Conservation (phyloP, 35 echinoderm and acorn worm genomes). For the Lytechinus variegatus region DNA sequence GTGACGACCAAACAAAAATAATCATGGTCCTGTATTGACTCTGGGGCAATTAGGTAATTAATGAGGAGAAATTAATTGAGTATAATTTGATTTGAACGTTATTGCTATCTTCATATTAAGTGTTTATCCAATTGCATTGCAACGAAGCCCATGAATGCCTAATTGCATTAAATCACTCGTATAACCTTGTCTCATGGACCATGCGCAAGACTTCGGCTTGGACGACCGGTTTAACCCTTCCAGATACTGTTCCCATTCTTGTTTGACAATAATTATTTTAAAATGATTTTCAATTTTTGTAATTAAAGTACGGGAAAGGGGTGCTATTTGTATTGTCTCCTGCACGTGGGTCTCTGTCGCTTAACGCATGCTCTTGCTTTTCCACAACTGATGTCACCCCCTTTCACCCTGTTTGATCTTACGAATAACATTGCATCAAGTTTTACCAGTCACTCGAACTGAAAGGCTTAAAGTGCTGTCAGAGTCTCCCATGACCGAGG, state of each 20-base stretch:
- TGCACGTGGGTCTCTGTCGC: conserved; percentile 18
- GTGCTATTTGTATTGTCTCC: background rate
- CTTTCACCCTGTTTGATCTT: background rate
- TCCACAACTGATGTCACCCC: background rate
- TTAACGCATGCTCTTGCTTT: background rate
- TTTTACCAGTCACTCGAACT: background rate
- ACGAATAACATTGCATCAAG: background rate
- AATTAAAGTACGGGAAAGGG: background rate
- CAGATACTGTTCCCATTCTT: conserved; percentile 52
- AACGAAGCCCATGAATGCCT: conserved; percentile 31
- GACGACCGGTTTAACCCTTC: background rate
- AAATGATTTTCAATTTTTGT: conserved; percentile 37
- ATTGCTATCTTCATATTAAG: background rate
- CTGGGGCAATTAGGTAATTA: conserved; percentile 48
- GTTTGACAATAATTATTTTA: conserved; percentile 52
- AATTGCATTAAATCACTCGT: conserved; percentile 34
- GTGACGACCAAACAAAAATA: conserved; percentile 44
- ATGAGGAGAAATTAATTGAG: conserved; percentile 50
- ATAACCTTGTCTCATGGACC: conserved; percentile 25
- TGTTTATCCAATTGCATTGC: conserved; percentile 33
- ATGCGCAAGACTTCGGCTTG: background rate
- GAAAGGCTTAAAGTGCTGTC: background rate
- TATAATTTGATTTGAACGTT: conserved; percentile 44
- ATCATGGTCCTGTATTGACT: conserved; percentile 8
- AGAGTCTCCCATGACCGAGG: background rate